phyloP scores from a whole-genome alignment of 2,797 vertebrate genomes.

The Borostomias antarcticus region DNA sequence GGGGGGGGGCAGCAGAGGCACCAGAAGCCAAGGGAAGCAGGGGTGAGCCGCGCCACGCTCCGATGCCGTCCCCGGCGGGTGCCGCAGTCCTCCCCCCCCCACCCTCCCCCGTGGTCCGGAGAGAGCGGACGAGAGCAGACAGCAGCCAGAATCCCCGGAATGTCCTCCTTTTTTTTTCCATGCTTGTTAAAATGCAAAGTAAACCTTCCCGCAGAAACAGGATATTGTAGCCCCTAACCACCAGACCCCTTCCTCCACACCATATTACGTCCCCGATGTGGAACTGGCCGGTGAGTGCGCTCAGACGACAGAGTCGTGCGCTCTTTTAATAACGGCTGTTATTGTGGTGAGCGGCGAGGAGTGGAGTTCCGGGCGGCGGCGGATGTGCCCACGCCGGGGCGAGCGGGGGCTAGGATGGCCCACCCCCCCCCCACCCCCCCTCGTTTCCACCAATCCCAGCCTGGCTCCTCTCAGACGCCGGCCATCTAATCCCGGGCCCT shows the following conservation, averaged over 20 bases:
- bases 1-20: constrained; percentile 41
- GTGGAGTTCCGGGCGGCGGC: constrained; percentile 67
- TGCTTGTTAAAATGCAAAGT: constrained; percentile 81
- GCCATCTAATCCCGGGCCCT: constrained; percentile 77
- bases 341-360: constrained; percentile 74
- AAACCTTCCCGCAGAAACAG: constrained; percentile 79
- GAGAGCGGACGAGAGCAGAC: constrained; percentile 67
- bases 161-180: constrained; percentile 79
- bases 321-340: constrained; percentile 84
- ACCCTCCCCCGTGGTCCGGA: constrained; percentile 46
- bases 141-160: constrained; percentile 77
- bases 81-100: constrained; percentile 52
- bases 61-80: constrained; percentile 61
- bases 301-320: constrained; percentile 71
- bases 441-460: no score
- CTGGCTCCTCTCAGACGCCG: constrained; percentile 73
- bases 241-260: constrained; percentile 67
- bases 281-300: constrained; percentile 60
- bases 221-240: constrained; percentile 80
- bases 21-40: constrained; percentile 63
- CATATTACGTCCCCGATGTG: constrained; percentile 71
- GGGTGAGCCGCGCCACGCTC: constrained; percentile 65
- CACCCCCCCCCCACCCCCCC: no score
- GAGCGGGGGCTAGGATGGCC: constrained; percentile 62
- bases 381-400: constrained; percentile 49